Evolutionary conservation across 30 jellyfish, hydroid and myxozoan species (phyloP).

Genomic region (Chrysaora quinquecirrha): DNA sequence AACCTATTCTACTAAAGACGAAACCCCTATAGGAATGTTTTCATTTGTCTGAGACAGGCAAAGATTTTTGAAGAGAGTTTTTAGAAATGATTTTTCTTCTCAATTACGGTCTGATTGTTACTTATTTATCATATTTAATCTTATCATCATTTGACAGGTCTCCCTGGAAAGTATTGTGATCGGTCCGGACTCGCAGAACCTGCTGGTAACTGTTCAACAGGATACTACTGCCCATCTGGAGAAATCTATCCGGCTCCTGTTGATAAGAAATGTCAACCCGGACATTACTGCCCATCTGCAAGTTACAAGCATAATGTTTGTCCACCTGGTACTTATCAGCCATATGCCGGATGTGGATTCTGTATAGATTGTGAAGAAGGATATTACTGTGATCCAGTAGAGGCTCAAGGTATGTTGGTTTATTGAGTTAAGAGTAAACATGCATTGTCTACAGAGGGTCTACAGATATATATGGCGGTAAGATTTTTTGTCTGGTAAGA

Average conservation of each 20-base stretch:
- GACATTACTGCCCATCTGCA: constrained; percentile 88
- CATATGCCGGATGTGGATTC: constrained; percentile 77
- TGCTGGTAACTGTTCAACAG: constrained; percentile 90
- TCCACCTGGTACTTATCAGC: constrained; percentile 92
- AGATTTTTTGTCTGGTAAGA: too few relatives aligned
- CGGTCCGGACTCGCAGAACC: constrained; percentile 89
- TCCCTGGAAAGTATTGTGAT: constrained; percentile 93
- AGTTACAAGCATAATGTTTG: constrained; percentile 86
- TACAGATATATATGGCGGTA: too few relatives aligned
- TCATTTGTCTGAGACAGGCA: too few relatives aligned
- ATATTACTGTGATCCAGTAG: constrained; percentile 90
- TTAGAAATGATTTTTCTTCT: too few relatives aligned
- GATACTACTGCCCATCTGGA: constrained; percentile 98
- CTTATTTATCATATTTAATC: too few relatives aligned
- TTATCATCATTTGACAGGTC: too few relatives aligned
- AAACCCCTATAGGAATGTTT: too few relatives aligned
- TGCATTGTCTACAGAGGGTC: too few relatives aligned
- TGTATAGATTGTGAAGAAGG: constrained; percentile 92
- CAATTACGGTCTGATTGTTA: too few relatives aligned
- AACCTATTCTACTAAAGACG: too few relatives aligned
- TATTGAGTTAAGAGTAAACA: too few relatives aligned
- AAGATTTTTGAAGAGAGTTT: too few relatives aligned
- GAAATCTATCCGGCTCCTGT: constrained; percentile 85
- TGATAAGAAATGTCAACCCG: constrained; percentile 92
- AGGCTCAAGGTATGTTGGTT: constrained; percentile 76